Conservation (phyloP, 2,797 vertebrate species). For the Thaleichthys pacificus region DNA sequence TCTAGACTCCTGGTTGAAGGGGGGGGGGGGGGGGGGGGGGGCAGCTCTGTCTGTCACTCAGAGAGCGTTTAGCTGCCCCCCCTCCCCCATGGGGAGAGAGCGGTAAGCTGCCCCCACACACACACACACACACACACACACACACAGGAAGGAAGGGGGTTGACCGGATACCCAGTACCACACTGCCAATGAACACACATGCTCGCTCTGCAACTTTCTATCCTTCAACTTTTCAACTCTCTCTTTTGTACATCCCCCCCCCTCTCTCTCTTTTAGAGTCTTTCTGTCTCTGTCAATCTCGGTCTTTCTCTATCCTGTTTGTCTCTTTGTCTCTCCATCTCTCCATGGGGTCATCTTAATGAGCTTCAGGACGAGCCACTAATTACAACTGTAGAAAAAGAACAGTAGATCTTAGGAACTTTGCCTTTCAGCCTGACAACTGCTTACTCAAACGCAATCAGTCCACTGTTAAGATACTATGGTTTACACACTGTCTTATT, state of each 20-base stretch:
- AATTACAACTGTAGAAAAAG: slow-evolving; percentile 42
- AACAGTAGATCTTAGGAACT: slow-evolving; percentile 23
- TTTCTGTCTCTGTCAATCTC: neutral
- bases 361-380: slow-evolving; percentile 34
- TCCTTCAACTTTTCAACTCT: too few species aligned
- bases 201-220: neutral
- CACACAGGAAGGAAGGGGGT: slow-evolving; percentile 26
- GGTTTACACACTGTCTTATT: slow-evolving; percentile 14
- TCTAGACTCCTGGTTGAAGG: neutral
- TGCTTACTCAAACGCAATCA: slow-evolving; percentile 7
- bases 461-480: neutral
- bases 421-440: slow-evolving; percentile 9
- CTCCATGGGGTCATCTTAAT: slow-evolving; percentile 35
- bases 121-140: neutral
- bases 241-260: too few species aligned
- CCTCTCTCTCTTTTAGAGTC: neutral
- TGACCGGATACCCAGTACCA: slow-evolving; percentile 23
- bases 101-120: slow-evolving; percentile 20
- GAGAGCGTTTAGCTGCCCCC: slow-evolving; percentile 5
- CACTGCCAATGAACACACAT: slow-evolving; percentile 6
- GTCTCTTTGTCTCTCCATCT: slow-evolving; percentile 5
- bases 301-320: neutral
- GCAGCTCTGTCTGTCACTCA: neutral
- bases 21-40: too few species aligned
- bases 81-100: slow-evolving; percentile 12